Percentiles rank a stretch among this genome's conserved stretches.
These are phyloP conservation scores for Ischnus inquisitorius DNA, from an alignment of 2,888 invertebrate species.

Conservation along the genomic window DNA sequence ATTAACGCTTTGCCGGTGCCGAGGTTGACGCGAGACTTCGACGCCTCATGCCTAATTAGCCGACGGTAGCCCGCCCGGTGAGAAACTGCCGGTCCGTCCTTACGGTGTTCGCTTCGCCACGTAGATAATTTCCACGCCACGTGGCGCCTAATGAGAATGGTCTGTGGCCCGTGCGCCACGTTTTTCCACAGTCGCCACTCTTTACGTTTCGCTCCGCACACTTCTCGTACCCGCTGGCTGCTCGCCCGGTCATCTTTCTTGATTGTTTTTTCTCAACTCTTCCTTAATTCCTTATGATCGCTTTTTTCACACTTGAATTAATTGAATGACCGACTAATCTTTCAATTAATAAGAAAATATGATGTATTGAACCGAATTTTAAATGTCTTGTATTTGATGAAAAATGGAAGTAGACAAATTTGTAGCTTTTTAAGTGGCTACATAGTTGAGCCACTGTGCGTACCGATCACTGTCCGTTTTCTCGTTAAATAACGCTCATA, in stretches of 20 bases:
- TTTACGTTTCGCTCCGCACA: slow-evolving; percentile 37
- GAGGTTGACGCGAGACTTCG: slow-evolving; percentile 75
- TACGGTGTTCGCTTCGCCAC: slow-evolving; percentile 68
- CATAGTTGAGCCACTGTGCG: slow-evolving; percentile 23
- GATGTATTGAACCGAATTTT: no score
- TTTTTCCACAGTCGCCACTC: slow-evolving; percentile 70
- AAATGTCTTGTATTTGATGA: no score
- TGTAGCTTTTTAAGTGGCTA: not conserved
- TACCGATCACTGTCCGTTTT: slow-evolving; percentile 47
- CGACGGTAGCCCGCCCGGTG: slow-evolving; percentile 73
- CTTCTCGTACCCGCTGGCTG: slow-evolving; percentile 39
- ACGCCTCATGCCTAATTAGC: slow-evolving; percentile 81
- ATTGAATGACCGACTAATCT: slow-evolving; percentile 51
- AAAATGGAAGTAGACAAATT: no score
- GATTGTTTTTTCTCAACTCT: slow-evolving; percentile 54
- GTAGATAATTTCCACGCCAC: slow-evolving; percentile 81
- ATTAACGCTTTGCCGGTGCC: slow-evolving; percentile 70
- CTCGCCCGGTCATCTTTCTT: slow-evolving; percentile 15
- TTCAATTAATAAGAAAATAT: not conserved
- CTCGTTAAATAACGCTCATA: slow-evolving; percentile 55
- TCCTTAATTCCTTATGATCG: slow-evolving; percentile 18
- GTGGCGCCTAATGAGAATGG: slow-evolving; percentile 81
- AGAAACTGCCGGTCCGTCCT: slow-evolving; percentile 76
- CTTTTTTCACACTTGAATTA: slow-evolving; percentile 4
- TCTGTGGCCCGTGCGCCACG: slow-evolving; percentile 65